Conservation (phyloP, 2,113 vertebrate species). For the Cyphomyrus plagiostoma region DNA sequence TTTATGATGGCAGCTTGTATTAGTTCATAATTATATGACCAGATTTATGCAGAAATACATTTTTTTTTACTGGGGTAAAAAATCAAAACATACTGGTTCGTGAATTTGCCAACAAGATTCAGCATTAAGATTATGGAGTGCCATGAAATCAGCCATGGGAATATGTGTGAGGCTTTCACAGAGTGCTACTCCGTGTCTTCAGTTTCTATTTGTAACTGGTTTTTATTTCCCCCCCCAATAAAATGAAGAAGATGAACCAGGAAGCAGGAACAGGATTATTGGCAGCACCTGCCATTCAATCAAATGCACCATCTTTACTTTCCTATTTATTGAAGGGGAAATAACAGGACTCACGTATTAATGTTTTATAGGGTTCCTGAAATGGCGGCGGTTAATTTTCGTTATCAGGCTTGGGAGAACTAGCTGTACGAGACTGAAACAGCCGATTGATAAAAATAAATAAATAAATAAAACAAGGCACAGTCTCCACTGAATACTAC, state of each 20-base stretch:
- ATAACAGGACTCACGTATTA: conserved; percentile 19
- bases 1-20: background rate
- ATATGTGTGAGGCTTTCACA: background rate
- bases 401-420: conserved; percentile 20
- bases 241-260: background rate
- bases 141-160: background rate
- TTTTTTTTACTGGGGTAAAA: too few species aligned
- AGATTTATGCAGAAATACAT: background rate
- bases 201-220: background rate
- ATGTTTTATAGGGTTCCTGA: conserved; percentile 23
- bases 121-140: background rate
- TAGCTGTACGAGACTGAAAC: background rate
- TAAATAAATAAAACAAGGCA: too few species aligned
- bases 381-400: background rate
- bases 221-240: background rate
- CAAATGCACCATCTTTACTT: background rate
- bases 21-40: background rate
- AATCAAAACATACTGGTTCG: background rate
- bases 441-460: background rate
- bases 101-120: background rate
- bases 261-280: background rate
- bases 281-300: background rate
- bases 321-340: conserved; percentile 18
- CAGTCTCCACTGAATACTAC: background rate
- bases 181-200: background rate